phyloP scores from a whole-genome alignment of 2,888 invertebrate genomes.

The Cryptocephalus primarius region DNA sequence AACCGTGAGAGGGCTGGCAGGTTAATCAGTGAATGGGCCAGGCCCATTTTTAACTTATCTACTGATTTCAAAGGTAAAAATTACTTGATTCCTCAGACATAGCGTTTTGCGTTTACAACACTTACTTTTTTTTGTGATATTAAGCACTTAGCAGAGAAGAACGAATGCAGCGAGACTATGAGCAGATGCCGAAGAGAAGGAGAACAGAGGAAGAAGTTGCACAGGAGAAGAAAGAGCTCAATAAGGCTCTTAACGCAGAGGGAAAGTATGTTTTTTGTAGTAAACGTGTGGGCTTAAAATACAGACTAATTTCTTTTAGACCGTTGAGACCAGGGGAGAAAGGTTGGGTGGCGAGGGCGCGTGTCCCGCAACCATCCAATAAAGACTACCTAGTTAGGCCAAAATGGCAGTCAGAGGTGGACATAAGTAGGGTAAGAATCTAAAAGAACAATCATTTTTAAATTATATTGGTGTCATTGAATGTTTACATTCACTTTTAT shows the following conservation, averaged over 20 bases:
- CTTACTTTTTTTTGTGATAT: too few relatives aligned
- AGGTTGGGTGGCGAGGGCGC: conserved; percentile 89
- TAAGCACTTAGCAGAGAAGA: conserved; percentile 89
- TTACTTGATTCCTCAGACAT: too few relatives aligned
- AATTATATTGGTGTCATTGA: neutral
- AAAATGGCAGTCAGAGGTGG: conserved; percentile 79
- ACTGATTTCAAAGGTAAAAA: conserved; percentile 66
- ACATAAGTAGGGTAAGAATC: conserved; percentile 62
- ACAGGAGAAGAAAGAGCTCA: conserved; percentile 46
- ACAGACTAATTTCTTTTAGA: conserved; percentile 32
- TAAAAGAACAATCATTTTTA: too few relatives aligned
- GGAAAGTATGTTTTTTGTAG: conserved; percentile 39
- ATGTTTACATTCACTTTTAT: neutral
- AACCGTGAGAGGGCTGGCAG: conserved; percentile 86
- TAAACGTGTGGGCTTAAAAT: neutral
- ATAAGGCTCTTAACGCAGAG: conserved; percentile 51
- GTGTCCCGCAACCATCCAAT: conserved; percentile 89
- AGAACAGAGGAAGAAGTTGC: conserved; percentile 40
- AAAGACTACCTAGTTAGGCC: conserved; percentile 96
- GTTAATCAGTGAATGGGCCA: conserved; percentile 94
- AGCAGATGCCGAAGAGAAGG: conserved; percentile 60
- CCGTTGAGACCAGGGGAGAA: conserved; percentile 83
- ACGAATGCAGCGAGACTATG: conserved; percentile 82
- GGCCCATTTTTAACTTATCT: conserved; percentile 94
- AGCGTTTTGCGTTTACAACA: neutral